Evolutionary conservation across 53 echinoderm and acorn worm genomes (phyloP), one percentile per base, ranked within the genome.

Genomic region (Hippasteria phrygiana): DNA sequence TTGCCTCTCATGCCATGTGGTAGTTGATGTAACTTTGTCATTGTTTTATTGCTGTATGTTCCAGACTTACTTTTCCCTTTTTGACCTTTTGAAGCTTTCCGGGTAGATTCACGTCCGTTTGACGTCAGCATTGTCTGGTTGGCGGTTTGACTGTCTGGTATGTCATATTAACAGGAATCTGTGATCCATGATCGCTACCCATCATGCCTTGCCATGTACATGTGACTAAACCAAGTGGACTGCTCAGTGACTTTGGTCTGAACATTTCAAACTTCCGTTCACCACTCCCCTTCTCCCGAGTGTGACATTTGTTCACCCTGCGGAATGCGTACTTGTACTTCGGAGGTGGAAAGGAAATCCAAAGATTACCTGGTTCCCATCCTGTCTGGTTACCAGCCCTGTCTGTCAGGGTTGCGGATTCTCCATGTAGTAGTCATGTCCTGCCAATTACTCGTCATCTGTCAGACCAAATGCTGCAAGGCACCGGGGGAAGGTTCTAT

Each of bases 301-400:
- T 59, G 22, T 59, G 59, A 59, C 59, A 18, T 59, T n/a, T 26
- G 3, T 59, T 51, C 51, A 14, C 51, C 20, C 51, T 26, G 16
- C 59, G 26, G 7, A 17, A 26, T 59, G 59, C 59, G 7, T 26
- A 59, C 9, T n/a, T n/a, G n/a, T n/a, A 55, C 59, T 22, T 59
- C 59, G 26, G 1, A 2, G 18, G 59, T 59, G 7, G 54, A 62
- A 38, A 55, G 79, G 56, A 79, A 62, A 22, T 62, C 13, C 62
- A 18, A 56, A 51, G 38, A 56, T 79, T 79, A 62, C 59, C 62
- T 62, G 59, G 79, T 79, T 40, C 79, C 79, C 59, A 39, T 62
- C 79, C 56, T 79, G 79, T 79, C 79, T 79, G 62, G 59, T 55
- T 62, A 37, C 26, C 38, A 77, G 77, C 37, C 24, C 48, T 38